Evolutionary conservation across 2,113 vertebrate genomes (phyloP), one percentile per base, ranked within the genome.

Genomic region (Anas platyrhynchos): DNA sequence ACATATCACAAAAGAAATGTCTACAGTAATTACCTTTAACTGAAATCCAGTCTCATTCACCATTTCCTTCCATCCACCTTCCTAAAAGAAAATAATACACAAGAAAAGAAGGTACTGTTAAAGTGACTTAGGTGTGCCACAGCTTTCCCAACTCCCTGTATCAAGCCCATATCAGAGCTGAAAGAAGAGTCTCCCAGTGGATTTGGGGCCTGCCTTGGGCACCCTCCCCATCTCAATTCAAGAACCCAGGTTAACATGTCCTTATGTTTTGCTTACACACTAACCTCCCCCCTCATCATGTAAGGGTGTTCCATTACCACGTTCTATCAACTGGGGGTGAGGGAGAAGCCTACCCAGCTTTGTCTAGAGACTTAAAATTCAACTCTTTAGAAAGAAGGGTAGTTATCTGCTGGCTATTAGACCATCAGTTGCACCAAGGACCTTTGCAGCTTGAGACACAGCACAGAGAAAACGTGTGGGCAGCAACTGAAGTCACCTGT

Each of bases 21-120:
- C 36, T 80, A 50, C 10, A 68, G 16, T 66, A 73, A 87, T 96
- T 98, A 99, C 99, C 98, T 99, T 99, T 32, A 99, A 96, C 84
- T 99, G 99, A 96, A 99, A 99, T 75, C 98, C 99, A 34, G 99
- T 99, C 89, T 99, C 99, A 96, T 98, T 99, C 76, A 99, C 99
- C 38, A 97, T 97, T 89, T 99, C 99, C 92, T 99, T 99, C 99
- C 99, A 99, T 92, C 98, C 98, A 69, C 98, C 96, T 96, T 99
- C 99, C 99, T 99, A 97, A 94, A 96, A 92, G 46, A 5, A 48
- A 48, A 10, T 21, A 48, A 48, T 6, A 97, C 15, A 90, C 44
- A 97, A 34, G 72, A 78, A 94, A 89, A 94, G 80, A 96, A 97
- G 5, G 17, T 88, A 92, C 50, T 85, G 81, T 97, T 96, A 83